Evolutionary conservation across 2,113 vertebrate genomes (phyloP).

Genomic region (Psettodes erumei): DNA sequence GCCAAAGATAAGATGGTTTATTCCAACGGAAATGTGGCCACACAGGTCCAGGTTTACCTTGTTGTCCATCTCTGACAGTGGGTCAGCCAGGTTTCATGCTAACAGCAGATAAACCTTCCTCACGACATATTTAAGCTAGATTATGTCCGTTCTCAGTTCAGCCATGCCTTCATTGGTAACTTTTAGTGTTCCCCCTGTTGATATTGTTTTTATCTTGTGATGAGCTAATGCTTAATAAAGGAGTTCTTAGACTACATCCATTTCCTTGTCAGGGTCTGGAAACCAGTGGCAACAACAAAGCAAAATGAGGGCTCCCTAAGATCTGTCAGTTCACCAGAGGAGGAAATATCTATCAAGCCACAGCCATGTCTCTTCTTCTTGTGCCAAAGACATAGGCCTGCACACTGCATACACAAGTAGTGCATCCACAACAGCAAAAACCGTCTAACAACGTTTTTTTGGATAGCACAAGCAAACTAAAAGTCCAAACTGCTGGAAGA

Average conservation of each 20-base stretch:
- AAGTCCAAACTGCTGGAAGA: conserved; percentile 14
- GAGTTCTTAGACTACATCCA: no score
- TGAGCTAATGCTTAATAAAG: no score
- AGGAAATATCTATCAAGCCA: conserved; percentile 62
- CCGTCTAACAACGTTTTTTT: conserved; percentile 48
- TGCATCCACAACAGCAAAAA: conserved; percentile 60
- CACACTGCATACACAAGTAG: conserved; percentile 29
- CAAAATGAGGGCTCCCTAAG: conserved; percentile 37
- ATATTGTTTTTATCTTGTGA: neutral
- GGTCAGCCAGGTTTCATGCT: neutral
- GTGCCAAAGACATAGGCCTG: conserved; percentile 47
- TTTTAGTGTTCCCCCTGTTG: neutral
- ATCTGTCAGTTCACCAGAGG: conserved; percentile 48
- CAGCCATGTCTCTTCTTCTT: conserved; percentile 51
- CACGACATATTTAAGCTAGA: no score
- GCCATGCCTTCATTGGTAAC: neutral
- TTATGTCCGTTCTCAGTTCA: no score
- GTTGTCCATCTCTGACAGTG: conserved; percentile 2
- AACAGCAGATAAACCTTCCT: no score
- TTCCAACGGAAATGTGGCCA: neutral
- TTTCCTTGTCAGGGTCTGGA: no score
- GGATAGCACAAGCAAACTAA: conserved; percentile 10
- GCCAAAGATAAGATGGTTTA: neutral
- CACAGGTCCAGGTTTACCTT: conserved; percentile 17
- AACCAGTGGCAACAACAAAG: conserved; percentile 51